Base-by-base conservation (phyloP, 1,140 invertebrate genomes). In the Leptinotarsa defecta region DNA sequence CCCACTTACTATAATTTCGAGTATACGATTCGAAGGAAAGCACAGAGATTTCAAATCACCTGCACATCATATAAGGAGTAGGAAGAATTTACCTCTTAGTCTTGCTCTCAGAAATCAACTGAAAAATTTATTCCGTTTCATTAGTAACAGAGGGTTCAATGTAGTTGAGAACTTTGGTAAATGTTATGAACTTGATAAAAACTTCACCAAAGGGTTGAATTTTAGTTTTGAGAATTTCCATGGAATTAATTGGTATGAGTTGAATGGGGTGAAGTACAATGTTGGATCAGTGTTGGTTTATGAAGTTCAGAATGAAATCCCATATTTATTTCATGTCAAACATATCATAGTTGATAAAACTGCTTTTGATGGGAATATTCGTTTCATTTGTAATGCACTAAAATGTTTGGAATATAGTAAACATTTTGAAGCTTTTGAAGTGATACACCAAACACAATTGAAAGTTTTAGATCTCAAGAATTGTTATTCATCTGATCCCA, bases 1-100 rank as follows among this genome's bases (percentile, higher is more conserved):
- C 5, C 82, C 82, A 27, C 73, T 64, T 64, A 3, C 62, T 64
- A 19, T 64, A 3, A n/a, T 64, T 64, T 64, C 62, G 62, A 64
- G 62, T 64, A 64, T 64, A 64, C 62, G 62, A 64, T 64, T 64
- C 3, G 3, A 64, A 64, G 62, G 62, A 64, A 64, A 64, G 62
- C 62, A 64, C n/a, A 64, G 62, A 64, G 62, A 64, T 64, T 64
- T 64, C 62, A 64, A 64, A 64, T 64, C 62, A 64, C 62, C 62
- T 64, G 62, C 62, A 11, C n/a, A 64, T 64, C 3, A 64, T 64
- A 64, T 64, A 64, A 64, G 62, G 62, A 64, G 62, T 64, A 64
- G 62, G 19, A 64, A 64, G 19, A 64, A 64, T 15, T 64, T 64
- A 64, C 62, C 62, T 64, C 62, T 64, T 64, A 64, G 3, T 64